Evolutionary conservation across 2,888 invertebrate genomes (phyloP).

Genomic region (Andrena praecox): DNA sequence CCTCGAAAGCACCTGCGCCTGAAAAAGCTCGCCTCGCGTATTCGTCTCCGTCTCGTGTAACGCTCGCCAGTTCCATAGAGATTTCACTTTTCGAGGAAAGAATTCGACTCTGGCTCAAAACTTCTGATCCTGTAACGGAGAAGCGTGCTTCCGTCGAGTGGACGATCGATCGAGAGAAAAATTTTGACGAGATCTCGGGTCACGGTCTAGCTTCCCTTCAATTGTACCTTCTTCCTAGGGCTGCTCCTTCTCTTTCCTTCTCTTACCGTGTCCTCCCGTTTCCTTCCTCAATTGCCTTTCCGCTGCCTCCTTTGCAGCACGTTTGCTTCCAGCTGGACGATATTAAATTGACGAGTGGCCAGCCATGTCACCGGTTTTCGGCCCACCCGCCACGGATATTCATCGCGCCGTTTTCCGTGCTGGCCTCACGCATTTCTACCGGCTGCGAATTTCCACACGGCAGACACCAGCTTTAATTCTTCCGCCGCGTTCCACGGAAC

Average conservation of each 20-base stretch:
- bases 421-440: slow-evolving; percentile 7
- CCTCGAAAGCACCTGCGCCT: neutral
- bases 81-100: neutral
- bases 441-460: slow-evolving; percentile 1
- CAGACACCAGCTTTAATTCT: slow-evolving; percentile 13
- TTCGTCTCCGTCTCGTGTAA: neutral
- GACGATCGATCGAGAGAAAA: slow-evolving; percentile 26
- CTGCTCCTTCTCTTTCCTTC: too few species aligned
- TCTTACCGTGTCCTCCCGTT: too few species aligned
- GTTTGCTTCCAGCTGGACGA: slow-evolving; percentile 67
- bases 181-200: slow-evolving; percentile 14
- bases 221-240: neutral
- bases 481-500: neutral
- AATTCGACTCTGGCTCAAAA: neutral
- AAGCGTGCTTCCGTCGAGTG: neutral
- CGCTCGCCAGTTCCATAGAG: too few species aligned
- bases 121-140: neutral
- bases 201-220: slow-evolving; percentile 6
- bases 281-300: neutral
- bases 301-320: slow-evolving; percentile 1
- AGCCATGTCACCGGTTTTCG: slow-evolving; percentile 50
- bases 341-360: slow-evolving; percentile 70
- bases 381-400: slow-evolving; percentile 38
- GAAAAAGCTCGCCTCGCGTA: too few species aligned
- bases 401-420: neutral